Conservation (phyloP, 1,140 invertebrate species). For the Prorops nasuta region DNA sequence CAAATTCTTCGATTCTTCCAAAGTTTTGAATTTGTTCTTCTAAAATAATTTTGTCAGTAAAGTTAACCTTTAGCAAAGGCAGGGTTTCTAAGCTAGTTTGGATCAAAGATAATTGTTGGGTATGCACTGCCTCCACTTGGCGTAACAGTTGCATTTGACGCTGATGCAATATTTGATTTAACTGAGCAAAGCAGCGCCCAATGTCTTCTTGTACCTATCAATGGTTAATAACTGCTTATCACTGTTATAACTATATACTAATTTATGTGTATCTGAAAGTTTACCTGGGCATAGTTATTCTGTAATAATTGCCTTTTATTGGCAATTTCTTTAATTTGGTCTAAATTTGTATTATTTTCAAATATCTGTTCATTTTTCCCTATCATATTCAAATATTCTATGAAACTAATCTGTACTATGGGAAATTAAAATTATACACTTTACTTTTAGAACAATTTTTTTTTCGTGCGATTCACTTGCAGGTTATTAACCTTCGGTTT, state of each 20-base stretch:
- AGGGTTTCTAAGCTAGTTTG: slow-evolving; percentile 41
- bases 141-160: slow-evolving; percentile 58
- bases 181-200: slow-evolving; percentile 51
- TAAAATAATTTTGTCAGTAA: slow-evolving; percentile 44
- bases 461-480: too few relatives aligned
- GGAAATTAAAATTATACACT: too few relatives aligned
- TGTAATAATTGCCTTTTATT: slow-evolving; percentile 42
- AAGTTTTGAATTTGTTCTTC: slow-evolving; percentile 51
- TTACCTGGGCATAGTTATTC: slow-evolving; percentile 36
- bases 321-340: slow-evolving; percentile 39
- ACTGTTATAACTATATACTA: neutral
- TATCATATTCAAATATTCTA: slow-evolving; percentile 35
- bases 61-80: slow-evolving; percentile 41
- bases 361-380: slow-evolving; percentile 32
- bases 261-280: neutral
- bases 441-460: too few relatives aligned
- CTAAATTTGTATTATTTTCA: slow-evolving; percentile 27
- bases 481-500: too few relatives aligned
- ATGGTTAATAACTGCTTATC: neutral
- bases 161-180: slow-evolving; percentile 49
- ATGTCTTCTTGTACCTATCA: slow-evolving; percentile 54
- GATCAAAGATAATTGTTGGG: slow-evolving; percentile 48
- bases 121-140: slow-evolving; percentile 58
- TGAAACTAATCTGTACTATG: too few relatives aligned
- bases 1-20: slow-evolving; percentile 54